Evolutionary conservation across 2,113 vertebrate species (phyloP).

Genomic region (Centropristis striata): DNA sequence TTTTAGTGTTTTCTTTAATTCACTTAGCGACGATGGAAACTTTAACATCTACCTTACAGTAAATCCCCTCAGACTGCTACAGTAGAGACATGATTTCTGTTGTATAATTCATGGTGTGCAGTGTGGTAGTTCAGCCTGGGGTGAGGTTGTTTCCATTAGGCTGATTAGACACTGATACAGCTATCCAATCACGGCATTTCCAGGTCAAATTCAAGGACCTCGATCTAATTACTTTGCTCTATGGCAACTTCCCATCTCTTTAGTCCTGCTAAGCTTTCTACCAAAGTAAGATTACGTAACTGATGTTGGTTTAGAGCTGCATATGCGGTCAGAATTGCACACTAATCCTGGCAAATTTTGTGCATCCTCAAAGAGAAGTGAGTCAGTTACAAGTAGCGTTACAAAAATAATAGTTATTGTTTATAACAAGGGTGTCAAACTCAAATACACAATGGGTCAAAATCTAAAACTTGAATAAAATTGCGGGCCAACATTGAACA

Average conservation of each 20-base stretch:
- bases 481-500: too few relatives aligned
- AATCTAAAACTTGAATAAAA: too few relatives aligned
- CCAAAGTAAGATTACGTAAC: conserved; percentile 25
- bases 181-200: conserved; percentile 38
- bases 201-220: conserved; percentile 40
- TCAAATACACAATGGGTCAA: too few relatives aligned
- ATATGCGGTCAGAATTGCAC: background rate
- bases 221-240: conserved; percentile 45
- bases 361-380: background rate
- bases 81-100: conserved; percentile 11
- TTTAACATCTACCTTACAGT: background rate
- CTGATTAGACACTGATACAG: conserved; percentile 60
- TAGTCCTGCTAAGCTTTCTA: background rate
- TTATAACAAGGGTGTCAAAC: too few relatives aligned
- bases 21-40: background rate
- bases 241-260: conserved; percentile 16
- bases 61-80: conserved; percentile 2
- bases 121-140: background rate
- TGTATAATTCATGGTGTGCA: conserved; percentile 18
- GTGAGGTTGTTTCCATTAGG: conserved; percentile 57
- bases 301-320: conserved; percentile 1
- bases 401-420: too few relatives aligned
- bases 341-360: background rate
- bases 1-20: conserved; percentile 6
- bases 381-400: background rate